Evolutionary conservation across 2,113 vertebrate genomes (phyloP).

Genomic region (Crotalus tigris): DNA sequence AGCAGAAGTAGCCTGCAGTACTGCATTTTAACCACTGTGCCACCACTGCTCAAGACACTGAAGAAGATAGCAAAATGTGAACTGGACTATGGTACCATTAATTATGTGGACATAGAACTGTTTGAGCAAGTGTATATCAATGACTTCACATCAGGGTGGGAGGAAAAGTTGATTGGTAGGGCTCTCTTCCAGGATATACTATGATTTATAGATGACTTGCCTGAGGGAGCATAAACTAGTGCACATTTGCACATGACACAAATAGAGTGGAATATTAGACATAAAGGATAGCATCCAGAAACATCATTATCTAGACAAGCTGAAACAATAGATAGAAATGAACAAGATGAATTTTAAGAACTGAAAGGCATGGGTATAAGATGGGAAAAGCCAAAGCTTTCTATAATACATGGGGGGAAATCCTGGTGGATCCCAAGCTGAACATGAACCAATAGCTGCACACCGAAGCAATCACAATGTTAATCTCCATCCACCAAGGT

Average conservation of each 20-base stretch:
- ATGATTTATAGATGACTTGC: background rate
- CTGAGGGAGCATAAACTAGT: background rate
- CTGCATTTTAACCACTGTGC: too few relatives aligned
- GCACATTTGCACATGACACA: background rate
- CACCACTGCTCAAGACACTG: background rate
- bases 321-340: background rate
- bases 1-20: too few relatives aligned
- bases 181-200: background rate
- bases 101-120: background rate
- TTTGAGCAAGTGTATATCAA: background rate
- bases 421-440: background rate
- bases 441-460: background rate
- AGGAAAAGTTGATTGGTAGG: background rate
- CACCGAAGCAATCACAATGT: background rate
- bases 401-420: background rate
- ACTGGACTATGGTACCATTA: background rate
- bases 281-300: background rate
- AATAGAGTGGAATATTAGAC: background rate
- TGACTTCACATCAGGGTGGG: background rate
- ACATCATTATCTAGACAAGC: background rate
- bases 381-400: background rate
- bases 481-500: background rate
- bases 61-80: background rate
- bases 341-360: background rate
- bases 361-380: background rate